Percentiles rank a stretch among this genome's conserved stretches.
These are phyloP conservation scores for Pao palembangensis DNA, from an alignment of 2,113 vertebrate species.

Conservation along the genomic window DNA sequence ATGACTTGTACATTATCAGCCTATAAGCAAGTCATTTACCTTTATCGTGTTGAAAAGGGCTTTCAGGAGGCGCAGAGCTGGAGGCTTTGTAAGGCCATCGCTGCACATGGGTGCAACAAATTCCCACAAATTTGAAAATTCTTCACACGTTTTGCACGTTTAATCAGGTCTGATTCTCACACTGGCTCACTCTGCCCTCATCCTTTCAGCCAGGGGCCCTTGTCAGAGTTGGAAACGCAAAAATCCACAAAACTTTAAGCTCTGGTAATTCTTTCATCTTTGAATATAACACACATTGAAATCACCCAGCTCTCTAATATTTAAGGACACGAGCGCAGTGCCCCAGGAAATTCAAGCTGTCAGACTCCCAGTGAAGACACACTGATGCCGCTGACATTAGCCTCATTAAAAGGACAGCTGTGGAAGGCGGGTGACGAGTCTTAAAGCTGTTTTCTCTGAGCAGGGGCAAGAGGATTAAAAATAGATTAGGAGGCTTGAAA, in stretches of 20 bases:
- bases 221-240: slow-evolving; percentile 21
- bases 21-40: slow-evolving; percentile 45
- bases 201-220: slow-evolving; percentile 38
- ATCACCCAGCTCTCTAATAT: slow-evolving; percentile 15
- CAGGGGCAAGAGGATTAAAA: slow-evolving; percentile 64
- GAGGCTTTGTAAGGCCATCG: slow-evolving; percentile 20
- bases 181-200: slow-evolving; percentile 41
- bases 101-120: slow-evolving; percentile 31
- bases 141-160: slow-evolving; percentile 28
- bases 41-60: slow-evolving; percentile 42
- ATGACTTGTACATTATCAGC: slow-evolving; percentile 43
- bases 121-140: slow-evolving; percentile 43
- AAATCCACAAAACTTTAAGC: not conserved
- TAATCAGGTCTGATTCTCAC: slow-evolving; percentile 56
- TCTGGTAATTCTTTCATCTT: slow-evolving; percentile 5
- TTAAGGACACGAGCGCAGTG: slow-evolving; percentile 27
- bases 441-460: slow-evolving; percentile 54
- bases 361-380: slow-evolving; percentile 38
- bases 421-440: slow-evolving; percentile 58
- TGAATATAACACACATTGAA: slow-evolving; percentile 20
- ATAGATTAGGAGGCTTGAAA: slow-evolving; percentile 59
- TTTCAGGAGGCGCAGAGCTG: slow-evolving; percentile 38
- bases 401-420: slow-evolving; percentile 67
- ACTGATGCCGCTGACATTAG: slow-evolving; percentile 57
- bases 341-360: slow-evolving; percentile 47